Evolutionary conservation across 2,113 vertebrate genomes (phyloP), one percentile per base, ranked within the genome.

Genomic region (Porphyrio hochstetteri): DNA sequence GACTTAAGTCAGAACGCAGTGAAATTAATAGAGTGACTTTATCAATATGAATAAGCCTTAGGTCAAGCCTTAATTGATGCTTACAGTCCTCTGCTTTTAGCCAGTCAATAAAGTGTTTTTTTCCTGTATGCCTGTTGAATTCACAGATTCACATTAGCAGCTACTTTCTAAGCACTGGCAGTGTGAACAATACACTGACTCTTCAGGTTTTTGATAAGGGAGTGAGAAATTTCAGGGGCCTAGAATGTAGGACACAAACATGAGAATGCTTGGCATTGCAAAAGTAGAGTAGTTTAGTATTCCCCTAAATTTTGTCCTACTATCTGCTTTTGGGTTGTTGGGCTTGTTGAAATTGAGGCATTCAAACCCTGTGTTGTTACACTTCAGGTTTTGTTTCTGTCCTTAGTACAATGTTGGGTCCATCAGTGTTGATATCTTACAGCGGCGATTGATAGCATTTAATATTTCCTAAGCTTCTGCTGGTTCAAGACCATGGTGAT

Each of bases 401-500:
- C 42, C 42, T 92, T 56, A 82, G 50, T 64, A 59, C 16, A 78
- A 42, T 75, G 97, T 94, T 92, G 92, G 77, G 76, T 88, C 69
- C 72, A 38, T 90, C 44, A 67, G 23, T 91, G 68, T 87, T 96
- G 81, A 85, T 95, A 86, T 27, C 36, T 97, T 92, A 74, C 15
- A 96, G 67, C 52, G 93, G 91, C 91, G 84, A 84, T 52, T 96
- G 91, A 94, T 92, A 95, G 50, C 59, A 11, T 88, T 94, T 97
- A 97, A 95, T 96, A 88, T 95, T 94, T 90, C 38, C 71, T 88
- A 97, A 94, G 33, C 65, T 95, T 97, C 91, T 75, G 27, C 71
- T 33, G 69, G 50, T 93, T 72, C 67, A 95, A 92, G 63, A 86
- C 56, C 33, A 83, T 78, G 77, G 65, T 82, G 93, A 95, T 97